Conservation (phyloP, 1,140 invertebrate species). For the Hormaphis cornu region DNA sequence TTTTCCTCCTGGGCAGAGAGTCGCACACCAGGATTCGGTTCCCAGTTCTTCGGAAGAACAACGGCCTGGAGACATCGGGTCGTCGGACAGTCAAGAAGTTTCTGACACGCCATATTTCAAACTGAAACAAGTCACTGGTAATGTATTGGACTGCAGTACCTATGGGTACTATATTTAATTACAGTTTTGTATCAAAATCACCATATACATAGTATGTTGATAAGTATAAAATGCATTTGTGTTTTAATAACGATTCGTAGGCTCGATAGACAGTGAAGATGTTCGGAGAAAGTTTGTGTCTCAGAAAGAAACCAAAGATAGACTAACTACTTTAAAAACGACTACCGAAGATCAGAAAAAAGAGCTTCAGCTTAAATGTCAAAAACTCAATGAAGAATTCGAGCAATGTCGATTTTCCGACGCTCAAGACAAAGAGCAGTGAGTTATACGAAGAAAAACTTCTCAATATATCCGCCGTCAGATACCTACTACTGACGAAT, state of each 20-base stretch:
- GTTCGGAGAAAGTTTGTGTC: conserved; percentile 61
- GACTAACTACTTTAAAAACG: conserved; percentile 56
- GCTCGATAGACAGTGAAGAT: conserved; percentile 60
- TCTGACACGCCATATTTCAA: conserved; percentile 52
- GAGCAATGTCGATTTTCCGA: conserved; percentile 33
- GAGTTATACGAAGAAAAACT: not conserved
- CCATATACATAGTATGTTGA: too few species aligned
- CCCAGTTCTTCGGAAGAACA: conserved; percentile 21
- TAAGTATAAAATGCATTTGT: too few species aligned
- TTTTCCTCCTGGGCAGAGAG: conserved; percentile 43
- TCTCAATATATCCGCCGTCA: not conserved
- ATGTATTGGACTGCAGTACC: not conserved
- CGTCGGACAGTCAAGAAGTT: conserved; percentile 46
- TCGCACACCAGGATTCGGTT: not conserved
- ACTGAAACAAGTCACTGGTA: conserved; percentile 61
- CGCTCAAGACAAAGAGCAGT: conserved; percentile 28
- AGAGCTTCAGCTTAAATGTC: conserved; percentile 47
- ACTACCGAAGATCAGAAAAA: conserved; percentile 63
- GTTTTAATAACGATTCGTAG: too few species aligned
- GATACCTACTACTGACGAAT: not conserved
- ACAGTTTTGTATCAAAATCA: too few species aligned
- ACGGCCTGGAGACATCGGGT: conserved; percentile 8
- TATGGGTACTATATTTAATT: not conserved
- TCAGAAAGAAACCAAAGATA: conserved; percentile 58
- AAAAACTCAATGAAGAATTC: conserved; percentile 41